Percentiles rank a stretch among this genome's conserved stretches.
Evolutionary conservation across 1,140 invertebrate genomes (phyloP).

Genomic region (Trichomalopsis sarcophagae): DNA sequence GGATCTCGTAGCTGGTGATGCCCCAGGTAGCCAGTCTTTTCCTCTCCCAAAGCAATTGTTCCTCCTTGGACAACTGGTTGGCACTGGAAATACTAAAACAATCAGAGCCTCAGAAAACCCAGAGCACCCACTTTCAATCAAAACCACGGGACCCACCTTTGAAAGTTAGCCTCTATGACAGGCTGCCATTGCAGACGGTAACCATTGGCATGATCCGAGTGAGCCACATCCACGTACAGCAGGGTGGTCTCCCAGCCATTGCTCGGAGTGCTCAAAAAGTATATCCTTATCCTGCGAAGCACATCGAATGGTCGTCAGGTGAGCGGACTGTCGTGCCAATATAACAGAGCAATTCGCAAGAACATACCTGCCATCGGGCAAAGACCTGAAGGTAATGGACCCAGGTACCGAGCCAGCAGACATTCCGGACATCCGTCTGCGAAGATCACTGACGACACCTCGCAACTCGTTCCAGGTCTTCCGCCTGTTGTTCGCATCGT

Average conservation of each 20-base stretch:
- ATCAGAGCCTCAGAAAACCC: conserved; percentile 32
- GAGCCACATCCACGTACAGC: conserved; percentile 87
- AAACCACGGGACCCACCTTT: conserved; percentile 70
- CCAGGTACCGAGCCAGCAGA: conserved; percentile 85
- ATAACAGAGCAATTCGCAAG: background rate
- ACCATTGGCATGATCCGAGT: conserved; percentile 73
- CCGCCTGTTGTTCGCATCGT: conserved; percentile 32
- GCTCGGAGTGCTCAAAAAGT: conserved; percentile 90
- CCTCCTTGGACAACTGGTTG: conserved; percentile 85
- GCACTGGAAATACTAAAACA: conserved; percentile 67
- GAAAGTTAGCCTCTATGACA: conserved; percentile 84
- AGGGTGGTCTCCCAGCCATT: conserved; percentile 92
- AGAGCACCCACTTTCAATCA: background rate
- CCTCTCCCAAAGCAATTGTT: conserved; percentile 92
- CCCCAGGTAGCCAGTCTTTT: conserved; percentile 94
- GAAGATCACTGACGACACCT: conserved; percentile 86
- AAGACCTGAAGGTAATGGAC: conserved; percentile 85
- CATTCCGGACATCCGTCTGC: conserved; percentile 84
- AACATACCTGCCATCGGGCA: conserved; percentile 80
- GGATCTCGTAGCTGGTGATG: conserved; percentile 94
- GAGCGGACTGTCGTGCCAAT: background rate
- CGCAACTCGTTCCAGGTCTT: conserved; percentile 87
- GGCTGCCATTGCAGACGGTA: conserved; percentile 81
- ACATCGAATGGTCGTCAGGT: background rate
- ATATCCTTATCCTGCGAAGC: conserved; percentile 82